A percentile compares a stretch with the other conserved stretches of the same genome.
Conservation (phyloP, 1,140 invertebrate species). For the Neodiprion pinetum region DNA sequence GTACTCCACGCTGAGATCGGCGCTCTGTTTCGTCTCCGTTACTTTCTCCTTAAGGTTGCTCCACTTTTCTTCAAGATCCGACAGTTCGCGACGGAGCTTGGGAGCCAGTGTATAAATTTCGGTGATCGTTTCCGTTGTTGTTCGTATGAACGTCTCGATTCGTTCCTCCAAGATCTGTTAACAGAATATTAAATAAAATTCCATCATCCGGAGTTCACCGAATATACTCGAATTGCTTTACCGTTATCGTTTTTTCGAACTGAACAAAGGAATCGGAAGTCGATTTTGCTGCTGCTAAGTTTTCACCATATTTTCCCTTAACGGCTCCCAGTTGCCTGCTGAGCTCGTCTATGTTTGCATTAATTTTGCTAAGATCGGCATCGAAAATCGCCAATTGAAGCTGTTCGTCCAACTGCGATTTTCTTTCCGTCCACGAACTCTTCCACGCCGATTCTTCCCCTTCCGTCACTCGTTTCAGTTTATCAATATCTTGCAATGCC, state of each 20-base stretch:
- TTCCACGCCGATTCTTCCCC: constrained; percentile 66
- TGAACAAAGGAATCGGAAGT: constrained; percentile 76
- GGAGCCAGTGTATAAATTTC: constrained; percentile 66
- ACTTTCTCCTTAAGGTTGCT: constrained; percentile 75
- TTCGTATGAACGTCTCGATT: constrained; percentile 76
- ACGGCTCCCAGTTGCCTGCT: constrained; percentile 69
- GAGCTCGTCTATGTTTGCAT: constrained; percentile 73
- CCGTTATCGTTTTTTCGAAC: constrained; percentile 82
- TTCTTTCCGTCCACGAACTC: constrained; percentile 66
- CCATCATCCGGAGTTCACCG: neutral
- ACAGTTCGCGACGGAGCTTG: constrained; percentile 70
- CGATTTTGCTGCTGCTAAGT: constrained; percentile 71
- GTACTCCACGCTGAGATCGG: constrained; percentile 66
- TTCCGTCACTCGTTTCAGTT: constrained; percentile 70
- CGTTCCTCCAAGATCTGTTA: constrained; percentile 74
- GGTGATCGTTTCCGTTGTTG: constrained; percentile 71
- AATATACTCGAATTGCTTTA: constrained; percentile 52
- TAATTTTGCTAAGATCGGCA: constrained; percentile 76
- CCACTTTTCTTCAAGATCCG: constrained; percentile 75
- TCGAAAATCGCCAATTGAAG: constrained; percentile 74
- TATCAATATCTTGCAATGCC: constrained; percentile 73
- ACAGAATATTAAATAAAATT: constrained; percentile 32
- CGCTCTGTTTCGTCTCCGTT: constrained; percentile 67
- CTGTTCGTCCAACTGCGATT: constrained; percentile 69
- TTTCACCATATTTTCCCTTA: constrained; percentile 76